Evolutionary conservation across 2,888 invertebrate genomes (phyloP).

Genomic region (Leptinotarsa tumamoca): DNA sequence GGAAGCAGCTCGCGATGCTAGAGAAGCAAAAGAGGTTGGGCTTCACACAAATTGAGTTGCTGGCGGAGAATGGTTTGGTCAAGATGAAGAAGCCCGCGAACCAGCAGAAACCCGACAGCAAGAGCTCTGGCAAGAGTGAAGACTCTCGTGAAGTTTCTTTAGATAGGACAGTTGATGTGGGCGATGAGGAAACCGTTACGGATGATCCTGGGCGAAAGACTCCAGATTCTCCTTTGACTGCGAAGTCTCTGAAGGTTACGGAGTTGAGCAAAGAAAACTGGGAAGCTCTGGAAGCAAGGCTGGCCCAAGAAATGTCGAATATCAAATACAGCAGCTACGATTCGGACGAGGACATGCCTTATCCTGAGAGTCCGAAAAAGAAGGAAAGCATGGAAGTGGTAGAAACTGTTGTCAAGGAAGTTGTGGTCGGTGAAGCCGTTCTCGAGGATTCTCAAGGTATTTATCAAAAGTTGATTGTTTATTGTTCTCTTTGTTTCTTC

Average conservation of each 20-base stretch:
- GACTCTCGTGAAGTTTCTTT: background rate
- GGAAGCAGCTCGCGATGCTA: constrained; percentile 74
- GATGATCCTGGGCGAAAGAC: background rate
- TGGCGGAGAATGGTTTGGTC: background rate
- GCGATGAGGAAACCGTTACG: background rate
- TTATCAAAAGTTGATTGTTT: no score
- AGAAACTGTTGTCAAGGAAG: background rate
- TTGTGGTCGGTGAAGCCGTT: background rate
- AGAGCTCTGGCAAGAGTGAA: background rate
- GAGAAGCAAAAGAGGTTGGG: constrained; percentile 65
- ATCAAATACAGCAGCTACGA: constrained; percentile 46
- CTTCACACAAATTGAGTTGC: constrained; percentile 6
- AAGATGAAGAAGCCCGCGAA: background rate
- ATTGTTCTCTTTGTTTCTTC: no score
- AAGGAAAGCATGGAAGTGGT: background rate
- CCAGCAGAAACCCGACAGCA: background rate
- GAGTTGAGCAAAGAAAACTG: constrained; percentile 63
- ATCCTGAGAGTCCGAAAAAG: background rate
- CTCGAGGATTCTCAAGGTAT: background rate
- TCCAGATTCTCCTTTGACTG: background rate
- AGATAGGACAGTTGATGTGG: background rate
- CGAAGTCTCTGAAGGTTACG: constrained; percentile 43
- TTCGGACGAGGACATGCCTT: background rate
- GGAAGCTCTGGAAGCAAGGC: constrained; percentile 63
- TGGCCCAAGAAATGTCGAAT: constrained; percentile 50